Conservation (phyloP, 2,113 vertebrate species). For the Oncorhynchus masou region DNA sequence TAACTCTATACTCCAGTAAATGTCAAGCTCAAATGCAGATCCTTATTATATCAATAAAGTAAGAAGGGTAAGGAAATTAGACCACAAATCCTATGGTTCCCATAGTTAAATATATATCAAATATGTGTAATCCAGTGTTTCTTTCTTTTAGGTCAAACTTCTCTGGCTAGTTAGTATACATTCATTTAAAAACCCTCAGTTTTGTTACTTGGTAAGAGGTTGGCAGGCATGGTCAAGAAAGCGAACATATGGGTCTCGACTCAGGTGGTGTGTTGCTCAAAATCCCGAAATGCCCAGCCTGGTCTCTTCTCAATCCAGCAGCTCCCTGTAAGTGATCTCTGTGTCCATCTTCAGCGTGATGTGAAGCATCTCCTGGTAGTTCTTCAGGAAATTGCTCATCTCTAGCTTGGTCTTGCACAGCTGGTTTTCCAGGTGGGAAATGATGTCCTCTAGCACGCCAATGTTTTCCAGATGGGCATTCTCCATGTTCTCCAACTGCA, state of each 20-base stretch:
- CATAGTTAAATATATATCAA: too few species aligned
- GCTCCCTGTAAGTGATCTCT: slow-evolving; percentile 63
- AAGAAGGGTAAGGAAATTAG: too few species aligned
- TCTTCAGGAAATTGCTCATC: slow-evolving; percentile 37
- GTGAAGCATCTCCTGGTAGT: slow-evolving; percentile 47
- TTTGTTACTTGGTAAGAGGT: slow-evolving; percentile 18
- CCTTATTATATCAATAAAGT: too few species aligned
- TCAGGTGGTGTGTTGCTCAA: not conserved
- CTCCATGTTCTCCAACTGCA: slow-evolving; percentile 62
- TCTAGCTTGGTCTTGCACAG: slow-evolving; percentile 52
- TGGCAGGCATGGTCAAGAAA: not conserved
- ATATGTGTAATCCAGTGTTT: too few species aligned
- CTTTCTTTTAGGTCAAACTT: slow-evolving; percentile 42
- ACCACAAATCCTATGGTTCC: too few species aligned
- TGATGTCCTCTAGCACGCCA: slow-evolving; percentile 34
- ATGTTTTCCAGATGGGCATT: slow-evolving; percentile 44
- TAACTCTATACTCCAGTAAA: too few species aligned
- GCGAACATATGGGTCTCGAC: not conserved
- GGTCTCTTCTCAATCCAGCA: slow-evolving; percentile 61
- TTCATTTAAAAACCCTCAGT: slow-evolving; percentile 1
- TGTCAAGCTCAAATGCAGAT: too few species aligned
- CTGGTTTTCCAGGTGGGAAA: slow-evolving; percentile 57
- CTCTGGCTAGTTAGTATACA: slow-evolving; percentile 35
- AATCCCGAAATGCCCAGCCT: slow-evolving; percentile 46
- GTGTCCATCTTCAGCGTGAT: slow-evolving; percentile 63